These are phyloP conservation scores for Hipposideros larvatus DNA, from an alignment of 2,797 vertebrate genomes.

Conservation along the genomic window DNA sequence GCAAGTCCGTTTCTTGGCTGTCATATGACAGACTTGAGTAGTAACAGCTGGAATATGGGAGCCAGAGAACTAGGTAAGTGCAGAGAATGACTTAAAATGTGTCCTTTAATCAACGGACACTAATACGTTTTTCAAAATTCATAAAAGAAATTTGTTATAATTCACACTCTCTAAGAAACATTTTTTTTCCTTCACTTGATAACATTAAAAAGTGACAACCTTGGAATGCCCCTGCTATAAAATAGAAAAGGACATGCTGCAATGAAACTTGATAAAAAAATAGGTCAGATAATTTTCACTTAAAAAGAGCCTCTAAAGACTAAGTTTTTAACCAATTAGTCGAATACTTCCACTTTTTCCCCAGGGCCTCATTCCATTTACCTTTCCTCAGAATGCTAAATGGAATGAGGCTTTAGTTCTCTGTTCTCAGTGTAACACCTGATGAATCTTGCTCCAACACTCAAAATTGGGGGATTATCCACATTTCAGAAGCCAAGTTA, in stretches of 20 bases:
- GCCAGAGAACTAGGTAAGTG: background rate
- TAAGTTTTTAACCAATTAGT: background rate
- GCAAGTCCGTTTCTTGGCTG: background rate
- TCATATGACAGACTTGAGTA: background rate
- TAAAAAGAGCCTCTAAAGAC: background rate
- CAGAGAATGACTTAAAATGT: background rate
- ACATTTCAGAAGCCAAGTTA: background rate
- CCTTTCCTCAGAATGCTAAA: background rate
- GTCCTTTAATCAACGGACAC: background rate
- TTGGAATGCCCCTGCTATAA: background rate
- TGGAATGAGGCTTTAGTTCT: background rate
- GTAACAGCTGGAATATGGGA: background rate
- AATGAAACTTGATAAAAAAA: background rate
- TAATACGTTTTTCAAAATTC: constrained; percentile 8
- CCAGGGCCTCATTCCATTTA: background rate
- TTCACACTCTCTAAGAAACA: background rate
- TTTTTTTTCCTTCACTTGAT: background rate
- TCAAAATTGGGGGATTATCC: background rate
- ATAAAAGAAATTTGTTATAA: background rate
- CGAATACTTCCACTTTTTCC: background rate
- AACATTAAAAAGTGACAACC: background rate
- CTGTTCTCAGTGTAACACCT: background rate
- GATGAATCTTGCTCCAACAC: background rate
- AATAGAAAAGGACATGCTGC: background rate
- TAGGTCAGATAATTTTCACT: background rate